These are phyloP conservation scores for Periplaneta americana DNA, from an alignment of 1,140 invertebrate species.

Conservation along the genomic window DNA sequence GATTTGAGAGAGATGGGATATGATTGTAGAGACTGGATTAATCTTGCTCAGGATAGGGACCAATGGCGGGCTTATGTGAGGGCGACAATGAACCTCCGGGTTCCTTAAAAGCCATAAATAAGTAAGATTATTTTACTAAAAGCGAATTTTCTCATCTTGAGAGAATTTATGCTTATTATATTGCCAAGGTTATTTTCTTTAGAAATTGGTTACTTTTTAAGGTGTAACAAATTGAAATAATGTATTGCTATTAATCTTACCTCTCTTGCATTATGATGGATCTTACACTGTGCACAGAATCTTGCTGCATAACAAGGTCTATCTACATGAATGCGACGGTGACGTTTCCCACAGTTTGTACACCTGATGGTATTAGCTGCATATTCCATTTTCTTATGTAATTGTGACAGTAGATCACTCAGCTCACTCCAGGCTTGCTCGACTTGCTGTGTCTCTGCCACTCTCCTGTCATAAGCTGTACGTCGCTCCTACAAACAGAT, in stretches of 20 bases:
- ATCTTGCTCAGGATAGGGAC: no score
- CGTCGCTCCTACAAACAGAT: conserved; percentile 59
- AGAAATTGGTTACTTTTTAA: background rate
- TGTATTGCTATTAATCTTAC: conserved; percentile 47
- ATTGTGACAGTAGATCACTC: conserved; percentile 72
- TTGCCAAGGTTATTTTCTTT: background rate
- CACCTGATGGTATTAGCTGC: conserved; percentile 85
- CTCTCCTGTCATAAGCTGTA: conserved; percentile 63
- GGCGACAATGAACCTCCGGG: no score
- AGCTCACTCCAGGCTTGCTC: conserved; percentile 80
- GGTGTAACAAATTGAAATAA: no score
- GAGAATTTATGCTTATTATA: no score
- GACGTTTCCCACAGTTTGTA: conserved; percentile 85
- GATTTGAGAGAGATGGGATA: no score
- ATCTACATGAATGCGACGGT: conserved; percentile 76
- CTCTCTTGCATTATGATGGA: conserved; percentile 86
- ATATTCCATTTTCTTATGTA: conserved; percentile 91
- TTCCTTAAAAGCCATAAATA: no score
- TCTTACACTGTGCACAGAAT: conserved; percentile 84
- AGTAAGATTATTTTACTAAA: no score
- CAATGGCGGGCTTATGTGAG: no score
- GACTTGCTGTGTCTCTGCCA: conserved; percentile 68
- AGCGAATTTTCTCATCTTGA: no score
- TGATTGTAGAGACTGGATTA: no score
- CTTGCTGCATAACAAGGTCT: conserved; percentile 84